phyloP scores from a whole-genome alignment of 2,888 invertebrate species.

The Tryphoninae sp. region DNA sequence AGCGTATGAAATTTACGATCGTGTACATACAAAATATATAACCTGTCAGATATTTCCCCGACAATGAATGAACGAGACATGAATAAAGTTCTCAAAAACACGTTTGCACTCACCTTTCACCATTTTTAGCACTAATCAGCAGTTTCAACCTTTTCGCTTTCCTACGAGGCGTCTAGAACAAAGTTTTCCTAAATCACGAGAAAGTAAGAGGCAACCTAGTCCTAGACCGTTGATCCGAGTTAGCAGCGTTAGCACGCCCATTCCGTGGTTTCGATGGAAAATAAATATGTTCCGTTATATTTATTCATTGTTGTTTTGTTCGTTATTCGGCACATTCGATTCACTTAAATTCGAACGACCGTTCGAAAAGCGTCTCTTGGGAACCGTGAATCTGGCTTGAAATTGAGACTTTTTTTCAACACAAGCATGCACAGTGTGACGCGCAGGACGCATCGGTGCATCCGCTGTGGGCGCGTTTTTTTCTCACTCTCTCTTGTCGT shows the following conservation, averaged over 20 bases:
- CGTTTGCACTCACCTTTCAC: constrained; percentile 53
- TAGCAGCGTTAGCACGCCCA: constrained; percentile 60
- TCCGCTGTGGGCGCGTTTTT: constrained; percentile 49
- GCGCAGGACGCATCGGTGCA: constrained; percentile 46
- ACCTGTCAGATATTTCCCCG: constrained; percentile 28
- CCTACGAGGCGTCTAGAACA: constrained; percentile 7
- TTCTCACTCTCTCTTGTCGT: constrained; percentile 10
- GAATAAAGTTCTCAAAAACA: constrained; percentile 32
- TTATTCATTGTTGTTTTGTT: not conserved
- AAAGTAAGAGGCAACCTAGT: constrained; percentile 48
- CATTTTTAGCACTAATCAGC: constrained; percentile 38
- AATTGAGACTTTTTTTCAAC: constrained; percentile 36
- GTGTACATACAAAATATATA: constrained; percentile 50
- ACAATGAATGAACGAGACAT: constrained; percentile 6
- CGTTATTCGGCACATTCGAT: not conserved
- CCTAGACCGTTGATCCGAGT: constrained; percentile 52
- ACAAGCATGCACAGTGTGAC: constrained; percentile 44
- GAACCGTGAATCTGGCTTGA: constrained; percentile 12
- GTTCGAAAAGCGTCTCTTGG: not conserved
- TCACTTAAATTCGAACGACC: not conserved
- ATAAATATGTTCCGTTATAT: constrained; percentile 19
- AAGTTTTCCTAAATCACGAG: constrained; percentile 36
- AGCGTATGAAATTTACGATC: constrained; percentile 11
- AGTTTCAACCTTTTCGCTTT: constrained; percentile 5
- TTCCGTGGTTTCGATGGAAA: constrained; percentile 50